Conservation (phyloP, 2,113 vertebrate species). For the Regulus satrapa region DNA sequence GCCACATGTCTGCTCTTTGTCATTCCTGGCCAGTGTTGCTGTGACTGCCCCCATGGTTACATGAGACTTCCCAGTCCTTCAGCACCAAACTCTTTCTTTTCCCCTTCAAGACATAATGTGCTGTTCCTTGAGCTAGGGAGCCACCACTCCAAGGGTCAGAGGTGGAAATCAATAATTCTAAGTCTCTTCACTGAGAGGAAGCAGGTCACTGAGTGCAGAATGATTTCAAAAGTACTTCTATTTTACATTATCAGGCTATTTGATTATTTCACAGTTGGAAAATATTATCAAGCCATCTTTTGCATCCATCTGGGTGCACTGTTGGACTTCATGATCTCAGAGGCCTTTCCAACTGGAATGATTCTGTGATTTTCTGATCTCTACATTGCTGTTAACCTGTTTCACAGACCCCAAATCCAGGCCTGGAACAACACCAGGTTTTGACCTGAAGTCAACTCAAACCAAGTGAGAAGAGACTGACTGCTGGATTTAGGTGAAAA, state of each 20-base stretch:
- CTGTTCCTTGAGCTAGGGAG: not conserved
- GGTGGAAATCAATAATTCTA: not conserved
- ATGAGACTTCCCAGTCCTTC: not conserved
- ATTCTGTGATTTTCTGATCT: not conserved
- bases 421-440: not conserved
- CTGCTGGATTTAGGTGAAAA: not conserved
- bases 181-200: not conserved
- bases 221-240: not conserved
- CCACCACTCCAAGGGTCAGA: not conserved
- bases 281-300: not conserved
- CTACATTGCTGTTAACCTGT: not conserved
- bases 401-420: not conserved
- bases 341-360: not conserved
- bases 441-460: not conserved
- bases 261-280: not conserved
- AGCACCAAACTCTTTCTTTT: not conserved
- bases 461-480: not conserved
- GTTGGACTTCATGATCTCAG: not conserved
- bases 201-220: not conserved
- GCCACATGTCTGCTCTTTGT: not conserved
- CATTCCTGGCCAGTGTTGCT: not conserved
- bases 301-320: not conserved
- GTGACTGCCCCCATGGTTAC: not conserved
- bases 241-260: not conserved
- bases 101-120: not conserved